Percentiles rank a stretch among this genome's conserved stretches.
These are phyloP conservation scores for Falco cherrug DNA, from an alignment of 2,797 vertebrate genomes.

Conservation along the genomic window DNA sequence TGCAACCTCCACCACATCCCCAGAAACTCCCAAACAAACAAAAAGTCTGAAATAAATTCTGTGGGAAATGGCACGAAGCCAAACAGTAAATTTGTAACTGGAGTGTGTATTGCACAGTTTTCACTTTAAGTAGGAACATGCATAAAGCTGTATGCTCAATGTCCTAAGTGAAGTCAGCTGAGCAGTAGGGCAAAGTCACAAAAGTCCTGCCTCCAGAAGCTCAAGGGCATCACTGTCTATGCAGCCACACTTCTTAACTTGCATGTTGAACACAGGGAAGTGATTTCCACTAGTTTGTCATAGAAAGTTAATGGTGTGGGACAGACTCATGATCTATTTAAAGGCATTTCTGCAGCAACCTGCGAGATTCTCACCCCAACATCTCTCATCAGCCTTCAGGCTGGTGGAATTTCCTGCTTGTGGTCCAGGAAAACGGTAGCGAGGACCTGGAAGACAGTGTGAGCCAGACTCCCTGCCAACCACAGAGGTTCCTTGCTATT, in stretches of 20 bases:
- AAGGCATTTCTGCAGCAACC: constrained; percentile 13
- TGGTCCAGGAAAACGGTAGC: constrained; percentile 13
- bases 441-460: not conserved
- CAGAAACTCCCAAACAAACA: not conserved
- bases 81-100: not conserved
- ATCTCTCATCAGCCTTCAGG: constrained; percentile 39
- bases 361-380: not conserved
- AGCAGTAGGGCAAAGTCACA: not conserved
- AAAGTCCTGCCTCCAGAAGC: not conserved
- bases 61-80: not conserved
- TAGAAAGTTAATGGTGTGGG: constrained; percentile 29
- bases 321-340: constrained; percentile 23
- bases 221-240: not conserved
- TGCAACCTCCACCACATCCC: not conserved
- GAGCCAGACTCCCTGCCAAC: not conserved
- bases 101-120: not conserved
- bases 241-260: not conserved
- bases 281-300: not conserved
- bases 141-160: not conserved
- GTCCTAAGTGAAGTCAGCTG: not conserved
- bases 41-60: not conserved
- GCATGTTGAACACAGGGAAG: not conserved
- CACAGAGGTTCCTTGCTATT: not conserved
- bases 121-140: not conserved
- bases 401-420: constrained; percentile 44